A percentile compares a stretch with the other conserved stretches of the same genome.
These are phyloP conservation scores for Lydus trimaculatus DNA, from an alignment of 2,888 invertebrate species.

Conservation along the genomic window DNA sequence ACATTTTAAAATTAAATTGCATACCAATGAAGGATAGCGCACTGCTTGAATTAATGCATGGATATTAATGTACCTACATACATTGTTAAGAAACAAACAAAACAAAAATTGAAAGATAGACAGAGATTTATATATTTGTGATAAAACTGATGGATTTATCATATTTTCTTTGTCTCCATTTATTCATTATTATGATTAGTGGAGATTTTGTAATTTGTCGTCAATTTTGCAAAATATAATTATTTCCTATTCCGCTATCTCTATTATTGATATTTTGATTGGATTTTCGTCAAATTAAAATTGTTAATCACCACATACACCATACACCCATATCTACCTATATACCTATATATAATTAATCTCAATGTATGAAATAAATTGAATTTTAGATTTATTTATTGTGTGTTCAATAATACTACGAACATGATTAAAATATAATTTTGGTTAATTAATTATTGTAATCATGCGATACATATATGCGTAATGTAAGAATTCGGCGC, in stretches of 20 bases:
- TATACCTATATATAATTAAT: constrained; percentile 29
- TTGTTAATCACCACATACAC: constrained; percentile 34
- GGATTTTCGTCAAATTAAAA: constrained; percentile 29
- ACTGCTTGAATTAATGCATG: constrained; percentile 21
- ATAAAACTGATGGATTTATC: constrained; percentile 8
- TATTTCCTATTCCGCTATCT: not conserved
- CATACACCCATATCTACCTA: too few species aligned
- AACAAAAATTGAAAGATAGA: not conserved
- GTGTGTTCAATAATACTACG: constrained; percentile 6
- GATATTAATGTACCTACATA: constrained; percentile 19
- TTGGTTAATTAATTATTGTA: too few species aligned
- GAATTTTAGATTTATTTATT: constrained; percentile 20
- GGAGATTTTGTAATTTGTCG: not conserved
- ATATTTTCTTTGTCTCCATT: too few species aligned
- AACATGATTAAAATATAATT: constrained; percentile 16
- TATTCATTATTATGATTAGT: too few species aligned
- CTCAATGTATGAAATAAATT: constrained; percentile 28
- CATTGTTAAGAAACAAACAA: not conserved
- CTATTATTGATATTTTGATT: constrained; percentile 24
- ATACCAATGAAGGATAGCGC: constrained; percentile 19
- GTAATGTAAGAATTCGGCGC: not conserved
- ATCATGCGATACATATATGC: too few species aligned
- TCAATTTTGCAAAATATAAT: not conserved
- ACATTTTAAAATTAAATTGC: constrained; percentile 22
- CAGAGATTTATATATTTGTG: constrained; percentile 15